Conservation (phyloP, 1,140 invertebrate species). For the Mycetomoellerius zeteki region DNA sequence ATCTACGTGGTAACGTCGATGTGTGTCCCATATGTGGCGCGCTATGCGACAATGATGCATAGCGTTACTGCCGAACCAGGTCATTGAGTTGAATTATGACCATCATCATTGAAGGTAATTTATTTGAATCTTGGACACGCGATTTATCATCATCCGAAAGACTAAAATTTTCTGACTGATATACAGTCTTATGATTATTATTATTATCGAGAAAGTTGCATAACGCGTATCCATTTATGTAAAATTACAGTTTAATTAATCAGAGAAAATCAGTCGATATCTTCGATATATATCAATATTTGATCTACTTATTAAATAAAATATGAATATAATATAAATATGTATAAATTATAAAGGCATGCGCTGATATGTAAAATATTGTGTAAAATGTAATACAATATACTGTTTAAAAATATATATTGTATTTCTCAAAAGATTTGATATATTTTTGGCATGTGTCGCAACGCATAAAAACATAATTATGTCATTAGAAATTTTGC, state of each 20-base stretch:
- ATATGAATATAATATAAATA: background rate
- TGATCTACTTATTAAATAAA: background rate
- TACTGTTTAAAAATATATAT: background rate
- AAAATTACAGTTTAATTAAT: conserved; percentile 1
- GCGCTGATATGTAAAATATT: no score
- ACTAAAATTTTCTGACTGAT: background rate
- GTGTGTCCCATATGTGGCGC: conserved; percentile 24
- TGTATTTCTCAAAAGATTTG: background rate
- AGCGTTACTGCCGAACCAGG: conserved; percentile 25
- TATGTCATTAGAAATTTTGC: conserved; percentile 53
- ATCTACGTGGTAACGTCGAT: conserved; percentile 13
- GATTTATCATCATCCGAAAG: conserved; percentile 28
- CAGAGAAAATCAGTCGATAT: background rate
- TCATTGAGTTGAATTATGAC: conserved; percentile 52
- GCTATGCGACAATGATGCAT: conserved; percentile 44
- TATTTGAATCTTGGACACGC: conserved; percentile 23
- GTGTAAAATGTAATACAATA: background rate
- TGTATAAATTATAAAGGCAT: background rate
- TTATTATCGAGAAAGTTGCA: conserved; percentile 9
- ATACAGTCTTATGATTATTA: conserved; percentile 5
- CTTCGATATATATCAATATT: background rate
- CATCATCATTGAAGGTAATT: conserved; percentile 37
- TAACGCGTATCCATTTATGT: background rate
- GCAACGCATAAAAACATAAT: conserved; percentile 39
- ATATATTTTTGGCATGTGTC: background rate